A percentile compares a stretch with the other conserved stretches of the same genome.
Evolutionary conservation across 64 coral and sea anemone species (phyloP).

Genomic region (Montipora sp.): DNA sequence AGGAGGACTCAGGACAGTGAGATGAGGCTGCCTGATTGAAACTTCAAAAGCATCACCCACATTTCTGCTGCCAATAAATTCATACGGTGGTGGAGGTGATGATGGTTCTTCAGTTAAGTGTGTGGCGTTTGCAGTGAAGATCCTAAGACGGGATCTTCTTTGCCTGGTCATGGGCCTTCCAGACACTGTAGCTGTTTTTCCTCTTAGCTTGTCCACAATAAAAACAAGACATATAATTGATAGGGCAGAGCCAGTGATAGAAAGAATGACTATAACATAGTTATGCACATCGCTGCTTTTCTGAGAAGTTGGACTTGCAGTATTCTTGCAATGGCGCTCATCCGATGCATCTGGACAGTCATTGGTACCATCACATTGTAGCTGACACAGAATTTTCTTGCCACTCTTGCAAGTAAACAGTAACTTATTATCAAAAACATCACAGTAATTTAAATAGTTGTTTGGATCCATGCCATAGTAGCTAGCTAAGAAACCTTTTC

Average conservation of each 20-base stretch:
- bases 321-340: slow-evolving; percentile 67
- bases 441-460: slow-evolving; percentile 71
- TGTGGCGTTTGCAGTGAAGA: slow-evolving; percentile 39
- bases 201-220: slow-evolving; percentile 82
- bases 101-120: slow-evolving; percentile 69
- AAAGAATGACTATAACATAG: slow-evolving; percentile 88
- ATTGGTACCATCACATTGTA: slow-evolving; percentile 87
- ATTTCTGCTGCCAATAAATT: not conserved
- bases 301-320: not conserved
- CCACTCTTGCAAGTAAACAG: slow-evolving; percentile 82
- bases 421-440: slow-evolving; percentile 67
- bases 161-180: slow-evolving; percentile 43
- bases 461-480: slow-evolving; percentile 80
- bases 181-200: slow-evolving; percentile 37
- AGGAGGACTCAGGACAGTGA: not conserved
- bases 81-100: slow-evolving; percentile 70
- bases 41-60: not conserved
- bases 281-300: slow-evolving; percentile 64
- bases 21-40: slow-evolving; percentile 1
- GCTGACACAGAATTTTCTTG: slow-evolving; percentile 76
- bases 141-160: slow-evolving; percentile 55
- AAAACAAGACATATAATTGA: slow-evolving; percentile 78
- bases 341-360: slow-evolving; percentile 90
- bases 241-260: slow-evolving; percentile 82
- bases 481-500: slow-evolving; percentile 83